These are phyloP conservation scores for Pecten maximus DNA, from an alignment of 2,888 invertebrate genomes.

Conservation along the genomic window DNA sequence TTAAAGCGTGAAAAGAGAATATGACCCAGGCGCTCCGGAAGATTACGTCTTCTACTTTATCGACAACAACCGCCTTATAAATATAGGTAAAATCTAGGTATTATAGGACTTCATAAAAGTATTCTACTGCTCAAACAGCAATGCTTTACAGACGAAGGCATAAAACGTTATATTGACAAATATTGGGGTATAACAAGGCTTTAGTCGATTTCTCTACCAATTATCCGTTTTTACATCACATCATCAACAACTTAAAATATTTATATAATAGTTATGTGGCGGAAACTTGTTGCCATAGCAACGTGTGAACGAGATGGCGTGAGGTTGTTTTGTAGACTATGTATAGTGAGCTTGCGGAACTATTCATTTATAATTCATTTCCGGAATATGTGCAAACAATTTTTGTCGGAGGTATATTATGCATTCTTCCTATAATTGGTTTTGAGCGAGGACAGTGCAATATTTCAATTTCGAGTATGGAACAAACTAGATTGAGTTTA, in stretches of 20 bases:
- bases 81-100: no score
- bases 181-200: no score
- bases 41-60: no score
- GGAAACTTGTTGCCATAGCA: not conserved
- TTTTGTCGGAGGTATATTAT: not conserved
- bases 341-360: not conserved
- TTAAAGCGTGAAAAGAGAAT: no score
- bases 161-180: no score
- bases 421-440: not conserved
- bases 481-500: not conserved
- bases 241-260: not conserved
- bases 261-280: not conserved
- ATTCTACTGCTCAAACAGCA: no score
- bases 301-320: not conserved
- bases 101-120: no score
- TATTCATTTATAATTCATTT: constrained; percentile 16
- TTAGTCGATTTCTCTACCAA: not conserved
- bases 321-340: not conserved
- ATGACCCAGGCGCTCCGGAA: no score
- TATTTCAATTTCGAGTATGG: not conserved
- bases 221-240: not conserved
- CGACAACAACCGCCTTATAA: no score
- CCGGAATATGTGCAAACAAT: not conserved
- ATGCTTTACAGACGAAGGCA: no score
- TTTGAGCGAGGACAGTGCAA: not conserved